These are phyloP conservation scores for Nycticryphes semicollaris DNA, from an alignment of 2,113 vertebrate genomes.

Conservation along the genomic window DNA sequence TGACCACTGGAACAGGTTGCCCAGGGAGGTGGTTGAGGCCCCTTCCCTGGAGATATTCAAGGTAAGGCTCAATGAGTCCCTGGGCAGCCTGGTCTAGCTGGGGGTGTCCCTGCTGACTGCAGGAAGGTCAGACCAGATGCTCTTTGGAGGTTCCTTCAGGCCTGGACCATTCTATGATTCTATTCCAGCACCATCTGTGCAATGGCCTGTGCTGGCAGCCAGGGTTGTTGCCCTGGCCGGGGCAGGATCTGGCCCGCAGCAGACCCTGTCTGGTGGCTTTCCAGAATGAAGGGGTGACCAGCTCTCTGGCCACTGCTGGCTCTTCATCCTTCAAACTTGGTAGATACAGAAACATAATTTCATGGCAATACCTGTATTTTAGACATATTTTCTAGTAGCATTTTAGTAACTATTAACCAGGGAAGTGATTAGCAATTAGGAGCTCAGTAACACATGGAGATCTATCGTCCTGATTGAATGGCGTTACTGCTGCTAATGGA, in stretches of 20 bases:
- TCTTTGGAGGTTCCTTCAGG: no score
- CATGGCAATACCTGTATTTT: slow-evolving; percentile 19
- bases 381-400: slow-evolving; percentile 26
- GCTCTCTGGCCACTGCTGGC: background rate
- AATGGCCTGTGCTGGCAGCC: background rate
- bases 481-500: slow-evolving; percentile 61
- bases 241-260: background rate
- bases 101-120: no score
- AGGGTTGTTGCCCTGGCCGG: background rate
- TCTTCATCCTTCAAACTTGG: background rate
- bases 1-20: no score
- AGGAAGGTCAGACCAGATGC: no score
- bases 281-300: background rate
- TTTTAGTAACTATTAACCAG: slow-evolving; percentile 47
- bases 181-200: background rate
- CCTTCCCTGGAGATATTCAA: no score
- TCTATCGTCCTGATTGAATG: slow-evolving; percentile 70
- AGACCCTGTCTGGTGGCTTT: background rate
- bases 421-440: slow-evolving; percentile 69
- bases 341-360: background rate
- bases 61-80: no score
- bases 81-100: no score
- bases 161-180: no score
- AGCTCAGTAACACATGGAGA: slow-evolving; percentile 64
- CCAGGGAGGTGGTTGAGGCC: no score